phyloP scores from a whole-genome alignment of 2,888 invertebrate species.

The Cetonia aurata region DNA sequence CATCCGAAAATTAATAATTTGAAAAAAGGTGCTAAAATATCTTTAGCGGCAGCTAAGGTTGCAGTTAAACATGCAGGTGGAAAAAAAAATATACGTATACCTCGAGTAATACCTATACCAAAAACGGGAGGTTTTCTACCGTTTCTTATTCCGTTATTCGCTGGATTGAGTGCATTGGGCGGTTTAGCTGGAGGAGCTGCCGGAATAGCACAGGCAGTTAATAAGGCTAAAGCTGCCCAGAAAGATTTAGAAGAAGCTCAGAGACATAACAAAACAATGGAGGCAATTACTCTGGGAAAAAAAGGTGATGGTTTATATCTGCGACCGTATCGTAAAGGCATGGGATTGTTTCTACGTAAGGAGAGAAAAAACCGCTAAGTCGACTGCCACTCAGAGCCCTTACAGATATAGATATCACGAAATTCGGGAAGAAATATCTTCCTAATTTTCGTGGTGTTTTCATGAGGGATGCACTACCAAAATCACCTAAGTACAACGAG shows the following conservation, averaged over 20 bases:
- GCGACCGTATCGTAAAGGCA: too few species aligned
- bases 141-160: too few species aligned
- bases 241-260: neutral
- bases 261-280: conserved; percentile 1
- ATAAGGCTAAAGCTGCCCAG: too few species aligned
- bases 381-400: neutral
- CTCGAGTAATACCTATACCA: too few species aligned
- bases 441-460: too few species aligned
- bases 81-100: too few species aligned
- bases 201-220: too few species aligned
- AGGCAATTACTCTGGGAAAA: neutral
- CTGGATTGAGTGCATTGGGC: neutral
- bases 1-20: neutral
- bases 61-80: too few species aligned
- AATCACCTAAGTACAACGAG: neutral
- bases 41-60: too few species aligned
- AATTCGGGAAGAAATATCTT: neutral
- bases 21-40: neutral
- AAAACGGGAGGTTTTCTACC: too few species aligned
- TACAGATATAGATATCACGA: neutral
- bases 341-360: neutral
- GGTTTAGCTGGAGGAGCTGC: neutral
- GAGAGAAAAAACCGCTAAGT: neutral
- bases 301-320: too few species aligned
- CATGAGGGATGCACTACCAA: too few species aligned